These are phyloP conservation scores for Autographa pulchrina DNA, from an alignment of 2,888 invertebrate genomes.

Conservation along the genomic window DNA sequence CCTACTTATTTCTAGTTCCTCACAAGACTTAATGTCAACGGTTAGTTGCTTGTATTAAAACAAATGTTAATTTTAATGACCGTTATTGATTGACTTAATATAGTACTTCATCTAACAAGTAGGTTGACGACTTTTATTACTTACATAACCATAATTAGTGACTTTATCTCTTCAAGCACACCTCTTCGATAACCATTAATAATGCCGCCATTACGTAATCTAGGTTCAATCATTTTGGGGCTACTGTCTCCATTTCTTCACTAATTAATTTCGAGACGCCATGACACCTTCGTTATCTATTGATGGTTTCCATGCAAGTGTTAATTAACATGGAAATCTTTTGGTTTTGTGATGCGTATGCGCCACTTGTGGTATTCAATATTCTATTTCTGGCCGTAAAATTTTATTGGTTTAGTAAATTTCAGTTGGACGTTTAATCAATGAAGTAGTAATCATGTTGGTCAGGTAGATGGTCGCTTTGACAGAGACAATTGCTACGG, in stretches of 20 bases:
- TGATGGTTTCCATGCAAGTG: slow-evolving; percentile 47
- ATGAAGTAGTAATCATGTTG: not conserved
- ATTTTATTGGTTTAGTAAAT: not conserved
- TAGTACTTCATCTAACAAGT: not conserved
- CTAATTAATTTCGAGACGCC: slow-evolving; percentile 56
- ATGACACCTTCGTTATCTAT: slow-evolving; percentile 59
- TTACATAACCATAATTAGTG: slow-evolving; percentile 29
- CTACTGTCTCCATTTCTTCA: slow-evolving; percentile 45
- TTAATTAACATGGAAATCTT: slow-evolving; percentile 53
- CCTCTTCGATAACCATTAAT: slow-evolving; percentile 28
- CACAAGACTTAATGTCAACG: too few relatives aligned
- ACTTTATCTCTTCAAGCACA: slow-evolving; percentile 13
- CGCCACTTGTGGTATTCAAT: not conserved
- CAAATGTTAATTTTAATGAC: not conserved
- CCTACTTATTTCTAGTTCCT: too few relatives aligned
- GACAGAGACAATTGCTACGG: too few relatives aligned
- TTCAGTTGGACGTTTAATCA: not conserved
- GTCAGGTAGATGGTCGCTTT: not conserved
- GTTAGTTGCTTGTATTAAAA: not conserved
- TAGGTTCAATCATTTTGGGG: slow-evolving; percentile 49
- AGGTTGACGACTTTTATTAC: slow-evolving; percentile 9
- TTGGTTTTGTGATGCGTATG: slow-evolving; percentile 32
- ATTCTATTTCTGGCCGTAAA: not conserved
- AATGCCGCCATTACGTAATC: slow-evolving; percentile 46
- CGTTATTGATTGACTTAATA: not conserved